Percentiles rank a stretch among this genome's conserved stretches.
These are phyloP conservation scores for Macroglossus sobrinus DNA, from an alignment of 2,113 vertebrate genomes.

Conservation along the genomic window DNA sequence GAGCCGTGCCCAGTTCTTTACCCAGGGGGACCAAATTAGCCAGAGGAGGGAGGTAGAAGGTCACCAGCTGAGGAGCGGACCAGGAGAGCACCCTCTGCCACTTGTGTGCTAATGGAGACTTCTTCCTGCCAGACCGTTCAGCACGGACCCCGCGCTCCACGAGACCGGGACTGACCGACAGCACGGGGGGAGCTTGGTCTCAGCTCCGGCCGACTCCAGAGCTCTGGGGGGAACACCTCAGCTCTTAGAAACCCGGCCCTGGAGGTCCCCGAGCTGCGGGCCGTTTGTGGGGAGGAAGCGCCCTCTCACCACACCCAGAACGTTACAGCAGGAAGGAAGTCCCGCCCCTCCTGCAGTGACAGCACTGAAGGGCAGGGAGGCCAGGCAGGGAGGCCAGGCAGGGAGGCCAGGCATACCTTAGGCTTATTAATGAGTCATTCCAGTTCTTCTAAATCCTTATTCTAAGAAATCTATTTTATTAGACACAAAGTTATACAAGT, in stretches of 20 bases:
- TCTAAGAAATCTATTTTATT: neutral
- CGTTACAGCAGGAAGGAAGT: neutral
- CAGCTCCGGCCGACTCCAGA: neutral
- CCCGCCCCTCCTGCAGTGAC: too few species aligned
- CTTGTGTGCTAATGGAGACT: neutral
- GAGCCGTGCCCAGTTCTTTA: slow-evolving; percentile 29
- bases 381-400: neutral
- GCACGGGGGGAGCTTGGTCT: neutral
- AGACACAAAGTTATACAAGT: neutral
- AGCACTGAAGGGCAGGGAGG: neutral
- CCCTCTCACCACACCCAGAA: too few species aligned
- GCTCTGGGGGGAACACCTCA: neutral
- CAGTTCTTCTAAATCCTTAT: neutral
- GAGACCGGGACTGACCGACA: too few species aligned
- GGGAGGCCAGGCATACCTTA: neutral
- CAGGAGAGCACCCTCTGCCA: neutral
- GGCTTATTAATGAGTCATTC: too few species aligned
- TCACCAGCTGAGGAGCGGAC: neutral
- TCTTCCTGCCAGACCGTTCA: neutral
- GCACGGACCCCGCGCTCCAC: neutral
- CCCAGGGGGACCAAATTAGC: neutral
- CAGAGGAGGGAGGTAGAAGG: neutral
- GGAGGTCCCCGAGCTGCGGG: neutral
- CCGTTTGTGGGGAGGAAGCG: neutral
- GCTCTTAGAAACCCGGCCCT: neutral